Evolutionary conservation across 2,888 invertebrate genomes (phyloP).

Genomic region (Leptinotarsa rubiginosa): DNA sequence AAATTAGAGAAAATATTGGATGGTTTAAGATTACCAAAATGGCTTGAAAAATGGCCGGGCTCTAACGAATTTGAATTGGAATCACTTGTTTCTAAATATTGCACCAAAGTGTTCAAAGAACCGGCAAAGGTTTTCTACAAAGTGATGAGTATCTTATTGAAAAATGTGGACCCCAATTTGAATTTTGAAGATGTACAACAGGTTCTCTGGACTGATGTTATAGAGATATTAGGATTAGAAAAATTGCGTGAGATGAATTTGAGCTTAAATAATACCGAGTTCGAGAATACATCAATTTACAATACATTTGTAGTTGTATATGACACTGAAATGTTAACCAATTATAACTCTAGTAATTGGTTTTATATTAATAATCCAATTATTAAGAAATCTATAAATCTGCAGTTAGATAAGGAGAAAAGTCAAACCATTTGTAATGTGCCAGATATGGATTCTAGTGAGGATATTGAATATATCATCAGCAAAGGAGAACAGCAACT

Average conservation of each 20-base stretch:
- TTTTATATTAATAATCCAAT: constrained; percentile 68
- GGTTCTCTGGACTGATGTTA: constrained; percentile 69
- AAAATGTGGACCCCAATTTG: constrained; percentile 59
- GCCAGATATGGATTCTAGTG: constrained; percentile 17
- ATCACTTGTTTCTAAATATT: constrained; percentile 68
- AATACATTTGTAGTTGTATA: constrained; percentile 69
- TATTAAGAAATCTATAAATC: constrained; percentile 61
- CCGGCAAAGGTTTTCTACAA: constrained; percentile 69
- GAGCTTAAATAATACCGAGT: constrained; percentile 52
- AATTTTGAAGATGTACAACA: constrained; percentile 66
- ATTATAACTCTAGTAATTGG: constrained; percentile 72
- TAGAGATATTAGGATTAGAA: constrained; percentile 70
- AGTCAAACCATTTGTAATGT: constrained; percentile 27
- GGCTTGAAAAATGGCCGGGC: constrained; percentile 66
- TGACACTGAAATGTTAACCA: constrained; percentile 68
- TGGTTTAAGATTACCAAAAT: constrained; percentile 70
- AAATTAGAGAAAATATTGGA: constrained; percentile 70
- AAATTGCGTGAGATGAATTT: constrained; percentile 68
- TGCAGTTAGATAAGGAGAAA: constrained; percentile 53
- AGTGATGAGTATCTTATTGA: constrained; percentile 64
- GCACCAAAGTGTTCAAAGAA: constrained; percentile 67
- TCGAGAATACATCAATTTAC: constrained; percentile 56
- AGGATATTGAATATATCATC: constrained; percentile 41
- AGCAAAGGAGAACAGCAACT: constrained; percentile 30
- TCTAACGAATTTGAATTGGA: constrained; percentile 66